Evolutionary conservation across 2,797 vertebrate genomes (phyloP), one percentile per base, ranked within the genome.

Genomic region (Sebastes cheni): DNA sequence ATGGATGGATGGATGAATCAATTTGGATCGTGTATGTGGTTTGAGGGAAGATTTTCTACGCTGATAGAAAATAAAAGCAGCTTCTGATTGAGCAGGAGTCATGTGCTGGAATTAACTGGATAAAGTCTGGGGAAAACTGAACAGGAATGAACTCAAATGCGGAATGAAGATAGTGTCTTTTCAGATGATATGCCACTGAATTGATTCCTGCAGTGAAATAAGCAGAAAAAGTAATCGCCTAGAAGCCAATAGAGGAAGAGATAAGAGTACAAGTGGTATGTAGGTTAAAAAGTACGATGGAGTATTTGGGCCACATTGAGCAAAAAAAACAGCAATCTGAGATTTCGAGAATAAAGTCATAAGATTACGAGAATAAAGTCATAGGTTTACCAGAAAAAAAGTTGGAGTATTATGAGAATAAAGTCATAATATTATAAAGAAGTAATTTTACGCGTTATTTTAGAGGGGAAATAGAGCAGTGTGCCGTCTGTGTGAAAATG

Each of bases 21-120:
- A 68, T 79, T 59, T 79, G 8, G 16, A 68, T 7, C 1, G 0
- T 66, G 30, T 67, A 34, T 42, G 13, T 54, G 13, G 34, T 23
- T 42, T 12, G 10, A 72, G n/a, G 6, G 6, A 27, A 54, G 22
- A 83, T 58, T 54, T 75, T 54, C 12, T 23, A 3, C 42, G 59
- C 50, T 25, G 27, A 52, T 64, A 3, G 6, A 25, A 71, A 62
- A 56, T 70, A 2, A 68, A 79, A 66, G 52, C 30, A 56, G 50
- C 66, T 65, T 80, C 18, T 68, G 67, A 67, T 65, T 52, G 32
- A 65, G 4, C 9, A 29, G 6, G 7, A 81, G 76, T 82, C 67
- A 79, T 55, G 61, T 66, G 68, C 56, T 69, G 50, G 11, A 22
- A n/a, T 27, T 20, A 20, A 30, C 10, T 22, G 14, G 1, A 14